Evolutionary conservation across 2,888 invertebrate species (phyloP), one percentile per base, ranked within the genome.

Genomic region (Callyntrura sp.): DNA sequence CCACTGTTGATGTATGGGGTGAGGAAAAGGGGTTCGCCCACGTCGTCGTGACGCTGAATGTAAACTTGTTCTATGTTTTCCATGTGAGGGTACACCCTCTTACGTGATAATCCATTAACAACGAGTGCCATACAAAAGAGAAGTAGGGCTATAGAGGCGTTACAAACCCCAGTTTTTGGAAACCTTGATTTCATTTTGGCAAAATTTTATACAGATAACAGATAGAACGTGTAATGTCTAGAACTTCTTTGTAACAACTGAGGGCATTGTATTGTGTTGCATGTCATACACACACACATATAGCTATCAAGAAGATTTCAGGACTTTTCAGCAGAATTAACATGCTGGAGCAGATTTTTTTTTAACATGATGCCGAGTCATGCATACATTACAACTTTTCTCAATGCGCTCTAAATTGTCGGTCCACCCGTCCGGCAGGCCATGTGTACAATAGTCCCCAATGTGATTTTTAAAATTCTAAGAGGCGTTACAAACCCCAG

Each of bases 1-100:
- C 97, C 97, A 88, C 95, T 95, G 94, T 97, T 96, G 45, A 98
- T 96, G 82, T 96, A 95, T 0, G 97, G 97, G 0, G 98, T 97
- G 43, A 98, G 95, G 94, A 97, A 97, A 9, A 98, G 94, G 0
- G 91, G 89, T 17, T 91, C 87, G 0, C 91, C 91, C 1, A 76
- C 87, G 4, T 88, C 85, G 1, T n/a, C n/a, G n/a, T n/a, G 28
- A n/a, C 17, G 17, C 0, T n/a, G 60, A 9, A 78, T 14, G 12
- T 55, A n/a, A 5, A 83, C 23, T 0, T 70, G 20, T 9, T 57
- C 43, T 4, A 17, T 35, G 20, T 60, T 65, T 0, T 1, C 55
- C 70, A 85, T 85, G 60, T 85, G 85, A 0, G 91, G 89, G 45
- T 91, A 91, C 17, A 91, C 35, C 9, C 79, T 65, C 25, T 87